Conservation (phyloP, 2,888 invertebrate genomes). For the Nycteola revayana region DNA sequence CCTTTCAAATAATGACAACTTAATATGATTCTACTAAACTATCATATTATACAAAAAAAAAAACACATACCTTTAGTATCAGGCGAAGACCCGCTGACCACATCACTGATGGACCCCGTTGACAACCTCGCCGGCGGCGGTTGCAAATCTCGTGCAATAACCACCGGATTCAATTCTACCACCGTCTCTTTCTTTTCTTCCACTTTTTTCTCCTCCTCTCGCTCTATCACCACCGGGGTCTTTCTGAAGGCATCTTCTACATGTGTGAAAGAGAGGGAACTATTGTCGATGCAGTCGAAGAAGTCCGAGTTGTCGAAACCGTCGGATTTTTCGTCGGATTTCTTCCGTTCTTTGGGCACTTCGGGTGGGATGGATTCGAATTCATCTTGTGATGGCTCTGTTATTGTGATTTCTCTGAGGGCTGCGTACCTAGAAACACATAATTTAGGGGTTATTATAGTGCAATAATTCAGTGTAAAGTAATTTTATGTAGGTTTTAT, state of each 20-base stretch:
- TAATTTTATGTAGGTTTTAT: no score
- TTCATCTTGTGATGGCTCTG: slow-evolving; percentile 82
- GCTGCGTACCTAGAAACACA: slow-evolving; percentile 87
- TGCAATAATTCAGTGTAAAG: no score
- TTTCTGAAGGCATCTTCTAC: slow-evolving; percentile 77
- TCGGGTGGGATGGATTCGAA: slow-evolving; percentile 73
- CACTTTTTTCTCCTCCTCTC: slow-evolving; percentile 54
- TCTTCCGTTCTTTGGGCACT: slow-evolving; percentile 72
- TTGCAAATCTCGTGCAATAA: slow-evolving; percentile 36
- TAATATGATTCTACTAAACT: no score
- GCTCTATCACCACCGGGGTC: slow-evolving; percentile 67
- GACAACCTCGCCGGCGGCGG: slow-evolving; percentile 81
- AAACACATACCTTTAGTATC: slow-evolving; percentile 81
- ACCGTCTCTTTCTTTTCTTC: slow-evolving; percentile 46
- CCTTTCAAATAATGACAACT: no score
- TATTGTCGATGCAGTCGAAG: slow-evolving; percentile 78
- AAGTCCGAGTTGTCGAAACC: slow-evolving; percentile 78
- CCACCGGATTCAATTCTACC: slow-evolving; percentile 37
- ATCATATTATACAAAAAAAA: no score
- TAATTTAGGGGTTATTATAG: no score
- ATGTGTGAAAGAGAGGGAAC: slow-evolving; percentile 72
- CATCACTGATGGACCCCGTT: slow-evolving; percentile 84
- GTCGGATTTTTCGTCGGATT: slow-evolving; percentile 77
- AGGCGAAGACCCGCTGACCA: slow-evolving; percentile 84
- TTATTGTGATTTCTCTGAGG: slow-evolving; percentile 87